Conservation (phyloP, 2,113 vertebrate species). For the Grammomys dolichurus region DNA sequence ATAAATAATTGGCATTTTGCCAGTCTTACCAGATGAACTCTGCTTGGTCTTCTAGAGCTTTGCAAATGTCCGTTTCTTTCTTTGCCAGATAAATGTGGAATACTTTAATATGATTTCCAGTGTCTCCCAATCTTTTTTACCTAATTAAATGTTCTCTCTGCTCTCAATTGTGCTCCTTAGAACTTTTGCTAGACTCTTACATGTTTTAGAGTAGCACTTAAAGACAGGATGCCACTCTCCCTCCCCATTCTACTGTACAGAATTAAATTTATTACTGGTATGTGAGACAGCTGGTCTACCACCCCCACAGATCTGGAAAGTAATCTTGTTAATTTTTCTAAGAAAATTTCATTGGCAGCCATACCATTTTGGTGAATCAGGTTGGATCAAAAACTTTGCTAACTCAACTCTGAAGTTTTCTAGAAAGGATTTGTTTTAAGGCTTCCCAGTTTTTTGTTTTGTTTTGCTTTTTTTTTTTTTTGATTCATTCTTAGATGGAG, state of each 20-base stretch:
- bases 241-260: background rate
- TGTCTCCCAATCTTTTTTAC: background rate
- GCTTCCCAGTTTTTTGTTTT: background rate
- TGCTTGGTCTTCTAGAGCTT: background rate
- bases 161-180: background rate
- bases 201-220: background rate
- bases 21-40: background rate
- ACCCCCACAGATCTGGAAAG: background rate
- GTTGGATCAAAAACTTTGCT: background rate
- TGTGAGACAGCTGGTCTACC: background rate
- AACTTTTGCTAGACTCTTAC: background rate
- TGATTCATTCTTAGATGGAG: background rate
- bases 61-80: background rate
- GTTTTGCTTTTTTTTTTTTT: background rate
- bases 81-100: background rate
- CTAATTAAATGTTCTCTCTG: background rate
- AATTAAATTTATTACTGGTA: background rate
- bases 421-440: background rate
- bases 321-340: background rate
- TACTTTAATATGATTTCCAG: background rate
- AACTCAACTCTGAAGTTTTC: background rate
- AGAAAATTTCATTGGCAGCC: conserved; percentile 4
- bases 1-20: background rate
- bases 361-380: background rate
- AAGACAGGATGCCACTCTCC: background rate